Evolutionary conservation across 2,113 vertebrate genomes (phyloP).

Genomic region (Urocolius indicus): DNA sequence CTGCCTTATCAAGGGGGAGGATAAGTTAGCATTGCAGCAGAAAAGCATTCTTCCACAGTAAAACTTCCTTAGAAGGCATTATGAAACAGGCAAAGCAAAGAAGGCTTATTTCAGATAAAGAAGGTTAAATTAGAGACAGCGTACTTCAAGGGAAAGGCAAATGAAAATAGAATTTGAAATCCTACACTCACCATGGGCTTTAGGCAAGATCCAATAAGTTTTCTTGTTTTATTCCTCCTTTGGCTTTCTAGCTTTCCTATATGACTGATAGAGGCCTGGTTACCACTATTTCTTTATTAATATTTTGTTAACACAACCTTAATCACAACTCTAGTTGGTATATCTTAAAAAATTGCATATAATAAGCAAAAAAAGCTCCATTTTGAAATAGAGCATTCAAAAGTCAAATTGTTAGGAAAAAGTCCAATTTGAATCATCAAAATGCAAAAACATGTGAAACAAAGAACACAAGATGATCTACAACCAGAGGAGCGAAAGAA

Average conservation of each 20-base stretch:
- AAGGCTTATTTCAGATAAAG: neutral
- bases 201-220: neutral
- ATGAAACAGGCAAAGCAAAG: neutral
- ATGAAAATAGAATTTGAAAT: neutral
- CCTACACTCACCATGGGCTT: neutral
- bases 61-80: neutral
- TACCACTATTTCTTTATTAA: neutral
- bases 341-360: neutral
- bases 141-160: neutral
- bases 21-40: neutral
- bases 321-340: neutral
- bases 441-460: neutral
- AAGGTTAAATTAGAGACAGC: neutral
- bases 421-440: neutral
- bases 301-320: neutral
- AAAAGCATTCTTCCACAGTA: neutral
- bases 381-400: neutral
- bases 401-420: neutral
- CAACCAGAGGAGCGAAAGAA: neutral
- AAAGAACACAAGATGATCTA: neutral
- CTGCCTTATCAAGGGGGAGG: neutral
- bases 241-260: neutral
- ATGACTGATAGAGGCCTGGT: neutral
- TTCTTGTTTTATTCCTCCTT: neutral
- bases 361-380: too few species aligned